Conservation (phyloP, 2,888 invertebrate species). For the Agrotis ipsilon region DNA sequence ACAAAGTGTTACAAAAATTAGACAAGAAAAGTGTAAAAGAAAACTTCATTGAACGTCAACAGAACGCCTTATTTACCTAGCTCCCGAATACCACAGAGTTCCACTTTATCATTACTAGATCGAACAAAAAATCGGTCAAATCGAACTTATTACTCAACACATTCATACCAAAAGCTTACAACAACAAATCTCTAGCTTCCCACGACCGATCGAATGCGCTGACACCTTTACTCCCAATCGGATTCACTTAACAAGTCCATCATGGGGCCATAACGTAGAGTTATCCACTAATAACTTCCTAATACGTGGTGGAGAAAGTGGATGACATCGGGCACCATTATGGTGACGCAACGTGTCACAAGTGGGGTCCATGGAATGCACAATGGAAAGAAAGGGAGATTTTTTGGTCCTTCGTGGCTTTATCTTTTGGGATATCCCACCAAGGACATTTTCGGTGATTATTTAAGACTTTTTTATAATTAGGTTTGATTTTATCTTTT, state of each 20-base stretch:
- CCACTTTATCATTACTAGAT: background rate
- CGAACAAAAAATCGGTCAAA: background rate
- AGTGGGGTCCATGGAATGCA: constrained; percentile 11
- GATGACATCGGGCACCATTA: constrained; percentile 60
- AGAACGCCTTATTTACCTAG: background rate
- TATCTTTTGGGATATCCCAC: background rate
- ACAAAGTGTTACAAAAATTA: no score
- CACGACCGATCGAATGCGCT: constrained; percentile 17
- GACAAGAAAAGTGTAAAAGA: no score
- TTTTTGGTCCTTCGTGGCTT: constrained; percentile 1
- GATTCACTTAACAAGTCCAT: constrained; percentile 75
- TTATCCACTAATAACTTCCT: constrained; percentile 74
- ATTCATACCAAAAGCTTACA: background rate
- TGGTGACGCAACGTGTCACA: constrained; percentile 60
- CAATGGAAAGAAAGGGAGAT: constrained; percentile 4
- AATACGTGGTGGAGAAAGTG: constrained; percentile 78
- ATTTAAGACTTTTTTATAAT: background rate
- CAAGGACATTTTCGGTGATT: background rate
- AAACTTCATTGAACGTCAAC: background rate
- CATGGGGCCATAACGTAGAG: constrained; percentile 56
- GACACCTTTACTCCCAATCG: constrained; percentile 52
- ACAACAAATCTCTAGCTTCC: background rate
- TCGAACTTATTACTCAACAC: background rate
- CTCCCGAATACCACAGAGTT: no score
- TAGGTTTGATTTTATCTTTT: no score